Base-by-base conservation (phyloP, 2,797 vertebrate genomes). In the Calcarius lapponicus region DNA sequence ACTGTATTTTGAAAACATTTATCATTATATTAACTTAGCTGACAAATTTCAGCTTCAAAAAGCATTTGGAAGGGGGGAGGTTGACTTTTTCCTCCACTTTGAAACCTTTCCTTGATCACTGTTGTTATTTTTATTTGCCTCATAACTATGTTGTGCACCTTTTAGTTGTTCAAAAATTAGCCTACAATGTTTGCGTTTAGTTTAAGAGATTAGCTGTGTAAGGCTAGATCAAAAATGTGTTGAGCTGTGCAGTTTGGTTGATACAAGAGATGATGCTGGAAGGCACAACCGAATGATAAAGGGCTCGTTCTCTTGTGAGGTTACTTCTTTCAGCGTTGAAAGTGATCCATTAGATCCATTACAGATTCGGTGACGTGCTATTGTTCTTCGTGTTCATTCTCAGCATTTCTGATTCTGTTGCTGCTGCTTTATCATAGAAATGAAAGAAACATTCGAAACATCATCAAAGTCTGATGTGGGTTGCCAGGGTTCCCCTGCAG, bases 1-100 rank as follows among this genome's bases (percentile, higher is more conserved):
- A 24, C 15, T 34, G 8, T 40, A 65, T 65, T 88, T 71, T 84
- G 45, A 81, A 91, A 92, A 57, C 29, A 51, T 50, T 84, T 94
- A 10, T 42, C 25, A 48, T 29, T 60, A 40, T 9, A 43, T 84
- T 61, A 79, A 54, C 16, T 45, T 21, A 73, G 5, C 6, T 82
- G 15, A 50, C 40, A 36, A 64, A 56, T 92, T 94, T 94, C 38
- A 50, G 10, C 67, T 69, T 93, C 82, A 80, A 47, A 38, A 84
- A 60, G 6, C 17, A 22, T 61, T 16, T 21, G 34, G 20, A 25
- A 5, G 10, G 10, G 10, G 8, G 10, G 6, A 56, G 17, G 1
- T 31, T 82, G 67, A 57, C 8, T 57, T 88, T 57, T 17, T 11
- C 21, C 17, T 57, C 11, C 36, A 31, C 38, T 66, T 72, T 11